Evolutionary conservation across 2,888 invertebrate genomes (phyloP), one percentile per base, ranked within the genome.

Genomic region (Drosophila neonasuta): DNA sequence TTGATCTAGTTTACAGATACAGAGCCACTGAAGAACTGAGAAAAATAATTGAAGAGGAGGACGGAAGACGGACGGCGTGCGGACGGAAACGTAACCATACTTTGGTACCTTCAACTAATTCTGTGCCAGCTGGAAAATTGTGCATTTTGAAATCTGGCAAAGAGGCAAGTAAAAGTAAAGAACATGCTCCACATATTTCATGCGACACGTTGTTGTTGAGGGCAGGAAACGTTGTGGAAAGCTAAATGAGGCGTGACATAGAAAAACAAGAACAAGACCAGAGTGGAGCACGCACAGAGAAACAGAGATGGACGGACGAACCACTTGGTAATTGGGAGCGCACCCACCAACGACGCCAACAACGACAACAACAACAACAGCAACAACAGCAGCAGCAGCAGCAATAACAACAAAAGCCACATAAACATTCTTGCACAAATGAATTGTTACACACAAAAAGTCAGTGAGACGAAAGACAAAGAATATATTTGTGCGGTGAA

Each of bases 211-310:
- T 24, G 24, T 24, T 24, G 24, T 6, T 52, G 20, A 36, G 2
- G 58, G 11, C 45, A 17, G 52, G 11, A 49, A 15, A 76, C 76
- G 80, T 68, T 86, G 81, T 72, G 84, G 75, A 84, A 86, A 86
- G 71, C 86, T 83, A 81, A 81, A 81, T 81, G 80, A 81, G 86
- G 86, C 80, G 75, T 81, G 86, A 86, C 80, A 81, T 71, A 63
- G 86, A 80, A 83, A 79, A 68, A 66, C 68, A 76, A 51, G 66
- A 61, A 58, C 71, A 46, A 34, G 29, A 41, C 6, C 39, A 13
- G n/a, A 44, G 39, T 48, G 30, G n/a, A 36, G 48, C 64, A 62
- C 64, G 57, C 71, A 66, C 50, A 54, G 30, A 41, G 13, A 41
- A 41, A 52, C 29, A 29, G 34, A 29, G 13, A 55, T 15, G 42